Evolutionary conservation across 2,113 vertebrate genomes (phyloP).

Genomic region (Zosterops japonicus): DNA sequence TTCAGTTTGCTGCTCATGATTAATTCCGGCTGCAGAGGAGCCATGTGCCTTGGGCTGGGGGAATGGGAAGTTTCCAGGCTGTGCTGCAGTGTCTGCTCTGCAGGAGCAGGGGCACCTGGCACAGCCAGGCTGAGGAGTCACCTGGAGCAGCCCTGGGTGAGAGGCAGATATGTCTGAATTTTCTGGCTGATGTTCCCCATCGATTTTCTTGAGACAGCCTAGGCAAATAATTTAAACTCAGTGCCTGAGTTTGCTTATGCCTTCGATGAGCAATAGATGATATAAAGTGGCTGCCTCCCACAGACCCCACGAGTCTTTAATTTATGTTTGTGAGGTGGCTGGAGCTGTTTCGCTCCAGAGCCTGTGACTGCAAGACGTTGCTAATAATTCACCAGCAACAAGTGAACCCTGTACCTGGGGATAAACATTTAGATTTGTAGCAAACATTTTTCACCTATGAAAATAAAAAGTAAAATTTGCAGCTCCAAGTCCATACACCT

Average conservation of each 20-base stretch:
- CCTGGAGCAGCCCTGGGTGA: not conserved
- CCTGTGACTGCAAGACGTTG: not conserved
- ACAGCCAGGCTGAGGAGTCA: not conserved
- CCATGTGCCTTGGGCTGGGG: fast-evolving
- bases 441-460: not conserved
- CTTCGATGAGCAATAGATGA: conserved; percentile 32
- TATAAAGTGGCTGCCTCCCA: conserved; percentile 21
- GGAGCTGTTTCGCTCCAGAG: not conserved
- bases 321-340: not conserved
- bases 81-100: not conserved
- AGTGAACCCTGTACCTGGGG: not conserved
- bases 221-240: not conserved
- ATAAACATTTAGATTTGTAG: not conserved
- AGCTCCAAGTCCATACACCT: not conserved
- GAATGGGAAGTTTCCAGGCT: not conserved
- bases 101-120: not conserved
- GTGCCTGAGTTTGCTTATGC: conserved; percentile 24
- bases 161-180: not conserved
- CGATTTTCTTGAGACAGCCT: not conserved
- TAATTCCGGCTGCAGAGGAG: not conserved
- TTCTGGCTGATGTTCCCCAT: not conserved
- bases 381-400: conserved; percentile 38
- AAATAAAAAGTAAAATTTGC: not conserved
- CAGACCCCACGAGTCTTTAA: conserved; percentile 4
- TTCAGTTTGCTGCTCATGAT: not conserved